These are phyloP conservation scores for Hirtodrosophila cameraria DNA, from an alignment of 2,888 invertebrate genomes.

Conservation along the genomic window DNA sequence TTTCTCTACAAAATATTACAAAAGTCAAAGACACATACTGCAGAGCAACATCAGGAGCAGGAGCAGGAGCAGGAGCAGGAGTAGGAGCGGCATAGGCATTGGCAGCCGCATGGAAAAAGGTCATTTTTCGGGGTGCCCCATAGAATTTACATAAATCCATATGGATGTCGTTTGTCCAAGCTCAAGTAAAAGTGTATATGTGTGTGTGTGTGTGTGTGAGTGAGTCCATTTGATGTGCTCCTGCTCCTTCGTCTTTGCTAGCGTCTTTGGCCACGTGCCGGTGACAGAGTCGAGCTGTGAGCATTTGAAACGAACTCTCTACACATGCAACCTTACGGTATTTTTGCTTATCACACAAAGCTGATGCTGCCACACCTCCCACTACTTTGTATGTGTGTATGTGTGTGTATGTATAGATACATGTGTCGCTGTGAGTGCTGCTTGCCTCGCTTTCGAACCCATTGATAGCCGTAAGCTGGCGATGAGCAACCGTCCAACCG, in stretches of 20 bases:
- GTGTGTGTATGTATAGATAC: slow-evolving; percentile 29
- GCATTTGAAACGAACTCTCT: slow-evolving; percentile 36
- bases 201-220: slow-evolving; percentile 34
- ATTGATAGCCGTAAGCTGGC: slow-evolving; percentile 67
- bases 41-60: slow-evolving; percentile 13
- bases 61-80: slow-evolving; percentile 17
- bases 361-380: slow-evolving; percentile 13
- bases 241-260: slow-evolving; percentile 31
- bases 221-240: slow-evolving; percentile 60
- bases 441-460: slow-evolving; percentile 58
- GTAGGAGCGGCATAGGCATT: too few relatives aligned
- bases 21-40: slow-evolving; percentile 80
- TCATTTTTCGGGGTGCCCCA: slow-evolving; percentile 70
- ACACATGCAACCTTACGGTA: slow-evolving; percentile 55
- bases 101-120: slow-evolving; percentile 75
- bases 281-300: slow-evolving; percentile 42
- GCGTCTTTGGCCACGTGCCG: slow-evolving; percentile 62
- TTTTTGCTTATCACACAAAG: slow-evolving; percentile 60
- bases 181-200: slow-evolving; percentile 24
- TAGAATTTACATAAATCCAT: slow-evolving; percentile 83
- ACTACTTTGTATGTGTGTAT: slow-evolving; percentile 19
- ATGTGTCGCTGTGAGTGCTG: slow-evolving; percentile 34
- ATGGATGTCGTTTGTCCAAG: slow-evolving; percentile 70
- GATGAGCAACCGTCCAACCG: slow-evolving; percentile 45
- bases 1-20: slow-evolving; percentile 82